These are phyloP conservation scores for Alosa sapidissima DNA, from an alignment of 2,797 vertebrate genomes.

Conservation along the genomic window DNA sequence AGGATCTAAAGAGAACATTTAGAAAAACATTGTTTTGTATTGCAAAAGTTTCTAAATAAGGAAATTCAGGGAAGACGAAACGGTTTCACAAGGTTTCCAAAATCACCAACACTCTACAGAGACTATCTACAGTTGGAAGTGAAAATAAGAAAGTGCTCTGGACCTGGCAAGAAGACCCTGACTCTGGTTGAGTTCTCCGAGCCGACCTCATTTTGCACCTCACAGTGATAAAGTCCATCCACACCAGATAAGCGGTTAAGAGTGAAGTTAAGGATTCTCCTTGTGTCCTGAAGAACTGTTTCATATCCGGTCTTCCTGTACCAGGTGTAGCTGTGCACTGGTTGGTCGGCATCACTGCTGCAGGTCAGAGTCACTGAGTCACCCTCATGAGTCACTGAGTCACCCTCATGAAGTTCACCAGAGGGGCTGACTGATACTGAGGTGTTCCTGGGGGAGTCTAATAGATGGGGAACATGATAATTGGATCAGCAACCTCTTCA, in stretches of 20 bases:
- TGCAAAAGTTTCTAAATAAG: too few relatives aligned
- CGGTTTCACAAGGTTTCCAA: too few relatives aligned
- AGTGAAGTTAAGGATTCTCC: not conserved
- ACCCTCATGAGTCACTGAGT: not conserved
- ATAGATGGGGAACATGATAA: not conserved
- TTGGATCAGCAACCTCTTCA: too few relatives aligned
- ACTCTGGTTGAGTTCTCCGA: not conserved
- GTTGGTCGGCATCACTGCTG: constrained; percentile 12
- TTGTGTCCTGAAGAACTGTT: not conserved
- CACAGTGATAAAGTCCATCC: not conserved
- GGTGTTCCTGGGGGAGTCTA: not conserved
- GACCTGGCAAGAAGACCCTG: not conserved
- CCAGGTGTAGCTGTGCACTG: not conserved
- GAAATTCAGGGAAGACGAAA: too few relatives aligned
- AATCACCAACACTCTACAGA: too few relatives aligned
- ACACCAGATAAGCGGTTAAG: not conserved
- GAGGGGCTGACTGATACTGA: not conserved
- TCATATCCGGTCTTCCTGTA: not conserved
- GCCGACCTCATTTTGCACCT: not conserved
- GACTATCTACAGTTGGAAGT: not conserved
- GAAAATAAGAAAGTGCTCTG: not conserved
- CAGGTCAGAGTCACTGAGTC: not conserved
- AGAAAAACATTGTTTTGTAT: too few relatives aligned
- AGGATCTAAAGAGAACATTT: not conserved
- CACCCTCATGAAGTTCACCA: not conserved